phyloP scores from a whole-genome alignment of 2,797 vertebrate genomes.

The Sciurus carolinensis region DNA sequence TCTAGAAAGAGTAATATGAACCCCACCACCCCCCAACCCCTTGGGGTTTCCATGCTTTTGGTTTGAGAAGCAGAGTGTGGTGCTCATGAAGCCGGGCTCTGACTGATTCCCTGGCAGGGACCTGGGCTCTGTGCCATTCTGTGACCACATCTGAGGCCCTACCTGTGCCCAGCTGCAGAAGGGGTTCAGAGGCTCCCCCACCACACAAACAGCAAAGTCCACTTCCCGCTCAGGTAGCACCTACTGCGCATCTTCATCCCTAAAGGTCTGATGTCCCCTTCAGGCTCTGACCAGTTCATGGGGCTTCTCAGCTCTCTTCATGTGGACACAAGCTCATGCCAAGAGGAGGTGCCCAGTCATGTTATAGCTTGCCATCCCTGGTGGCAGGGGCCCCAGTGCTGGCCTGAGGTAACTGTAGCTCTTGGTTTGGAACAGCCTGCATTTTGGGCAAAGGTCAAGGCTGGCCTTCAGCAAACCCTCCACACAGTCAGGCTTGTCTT shows the following conservation, averaged over 20 bases:
- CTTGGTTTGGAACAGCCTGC: not conserved
- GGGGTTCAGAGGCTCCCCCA: not conserved
- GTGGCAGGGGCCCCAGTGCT: not conserved
- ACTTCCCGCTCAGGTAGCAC: not conserved
- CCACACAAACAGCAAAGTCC: not conserved
- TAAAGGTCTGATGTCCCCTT: not conserved
- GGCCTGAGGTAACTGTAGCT: not conserved
- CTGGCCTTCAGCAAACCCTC: not conserved
- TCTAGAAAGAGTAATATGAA: not conserved
- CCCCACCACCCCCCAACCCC: too few relatives aligned
- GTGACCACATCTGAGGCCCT: not conserved
- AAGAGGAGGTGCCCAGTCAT: not conserved
- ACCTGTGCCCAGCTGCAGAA: not conserved
- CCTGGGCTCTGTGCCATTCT: fast-evolving
- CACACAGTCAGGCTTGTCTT: not conserved
- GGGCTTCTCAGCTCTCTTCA: not conserved
- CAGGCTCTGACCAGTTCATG: not conserved
- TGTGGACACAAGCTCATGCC: not conserved
- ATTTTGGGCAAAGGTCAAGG: not conserved
- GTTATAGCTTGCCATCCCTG: not conserved
- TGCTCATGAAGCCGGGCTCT: not conserved
- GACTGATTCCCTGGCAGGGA: too few relatives aligned
- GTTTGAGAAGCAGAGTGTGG: not conserved
- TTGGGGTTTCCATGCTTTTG: not conserved
- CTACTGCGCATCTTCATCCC: not conserved